Evolutionary conservation across 1,140 invertebrate species (phyloP).

Genomic region (Pachypeltis micranthus): DNA sequence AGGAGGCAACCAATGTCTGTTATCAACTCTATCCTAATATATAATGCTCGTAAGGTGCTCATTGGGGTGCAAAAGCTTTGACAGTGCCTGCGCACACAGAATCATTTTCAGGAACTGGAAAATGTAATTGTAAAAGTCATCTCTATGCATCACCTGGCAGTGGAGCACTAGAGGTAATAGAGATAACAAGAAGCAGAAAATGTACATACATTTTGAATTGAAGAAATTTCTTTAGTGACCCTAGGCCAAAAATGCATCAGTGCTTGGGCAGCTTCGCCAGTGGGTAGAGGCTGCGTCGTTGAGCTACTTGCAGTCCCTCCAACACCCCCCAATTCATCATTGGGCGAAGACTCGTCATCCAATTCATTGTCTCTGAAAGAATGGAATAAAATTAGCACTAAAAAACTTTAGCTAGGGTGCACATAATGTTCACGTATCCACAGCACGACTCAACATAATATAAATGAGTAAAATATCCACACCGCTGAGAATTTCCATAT

Average conservation of each 20-base stretch:
- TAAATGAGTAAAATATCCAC: neutral
- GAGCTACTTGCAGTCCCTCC: constrained; percentile 36
- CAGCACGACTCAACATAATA: neutral
- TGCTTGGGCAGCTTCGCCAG: constrained; percentile 53
- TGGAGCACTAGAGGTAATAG: no score
- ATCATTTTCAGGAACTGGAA: no score
- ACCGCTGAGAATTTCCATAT: neutral
- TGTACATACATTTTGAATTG: constrained; percentile 52
- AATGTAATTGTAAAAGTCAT: no score
- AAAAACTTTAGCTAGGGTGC: neutral
- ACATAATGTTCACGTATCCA: neutral
- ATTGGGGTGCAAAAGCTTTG: no score
- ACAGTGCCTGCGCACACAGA: no score
- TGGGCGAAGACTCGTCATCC: constrained; percentile 38
- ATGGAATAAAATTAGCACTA: neutral
- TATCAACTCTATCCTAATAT: no score
- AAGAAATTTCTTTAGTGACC: constrained; percentile 62
- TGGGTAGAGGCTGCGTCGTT: constrained; percentile 34
- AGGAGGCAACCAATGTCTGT: no score
- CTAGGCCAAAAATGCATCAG: constrained; percentile 65
- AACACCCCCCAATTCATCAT: no score
- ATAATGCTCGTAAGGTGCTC: no score
- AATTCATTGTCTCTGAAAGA: constrained; percentile 27
- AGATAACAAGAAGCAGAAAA: no score
- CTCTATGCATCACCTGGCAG: no score